Evolutionary conservation across 2,113 vertebrate species (phyloP).

Genomic region (Motacilla alba): DNA sequence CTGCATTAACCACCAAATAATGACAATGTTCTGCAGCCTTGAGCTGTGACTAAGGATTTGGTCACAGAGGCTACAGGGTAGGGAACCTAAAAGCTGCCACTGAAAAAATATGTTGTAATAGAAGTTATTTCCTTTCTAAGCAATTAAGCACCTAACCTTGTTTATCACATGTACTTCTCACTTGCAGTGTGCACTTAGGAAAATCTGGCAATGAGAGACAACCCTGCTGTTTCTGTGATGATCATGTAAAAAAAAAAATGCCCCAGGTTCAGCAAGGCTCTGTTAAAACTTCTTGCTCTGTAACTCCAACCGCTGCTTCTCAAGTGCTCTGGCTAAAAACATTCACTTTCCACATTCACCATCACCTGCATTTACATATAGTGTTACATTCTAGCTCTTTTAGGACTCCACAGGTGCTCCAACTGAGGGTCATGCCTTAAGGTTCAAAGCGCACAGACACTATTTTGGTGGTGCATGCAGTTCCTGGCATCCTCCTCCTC

Average conservation of each 20-base stretch:
- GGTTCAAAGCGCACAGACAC: not conserved
- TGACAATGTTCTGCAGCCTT: not conserved
- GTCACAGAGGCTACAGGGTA: not conserved
- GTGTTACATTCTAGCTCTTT: not conserved
- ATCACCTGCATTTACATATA: not conserved
- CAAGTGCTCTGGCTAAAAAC: not conserved
- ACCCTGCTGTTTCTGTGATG: not conserved
- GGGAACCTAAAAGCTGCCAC: not conserved
- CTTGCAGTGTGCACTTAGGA: not conserved
- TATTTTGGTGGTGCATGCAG: not conserved
- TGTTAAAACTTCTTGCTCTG: not conserved
- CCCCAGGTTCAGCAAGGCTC: not conserved
- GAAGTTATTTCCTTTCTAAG: not conserved
- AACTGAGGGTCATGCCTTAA: not conserved
- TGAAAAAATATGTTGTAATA: not conserved
- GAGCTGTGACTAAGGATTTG: conserved; percentile 8
- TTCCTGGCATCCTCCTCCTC: not conserved
- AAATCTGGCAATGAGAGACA: not conserved
- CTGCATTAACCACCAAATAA: conserved; percentile 28
- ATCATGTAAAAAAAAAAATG: not conserved
- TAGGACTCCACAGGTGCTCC: not conserved
- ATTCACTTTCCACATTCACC: not conserved
- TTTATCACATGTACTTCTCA: not conserved
- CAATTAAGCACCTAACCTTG: not conserved
- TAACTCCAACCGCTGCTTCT: not conserved